These are phyloP conservation scores for Aplochiton taeniatus DNA, from an alignment of 2,797 vertebrate genomes.

Conservation along the genomic window DNA sequence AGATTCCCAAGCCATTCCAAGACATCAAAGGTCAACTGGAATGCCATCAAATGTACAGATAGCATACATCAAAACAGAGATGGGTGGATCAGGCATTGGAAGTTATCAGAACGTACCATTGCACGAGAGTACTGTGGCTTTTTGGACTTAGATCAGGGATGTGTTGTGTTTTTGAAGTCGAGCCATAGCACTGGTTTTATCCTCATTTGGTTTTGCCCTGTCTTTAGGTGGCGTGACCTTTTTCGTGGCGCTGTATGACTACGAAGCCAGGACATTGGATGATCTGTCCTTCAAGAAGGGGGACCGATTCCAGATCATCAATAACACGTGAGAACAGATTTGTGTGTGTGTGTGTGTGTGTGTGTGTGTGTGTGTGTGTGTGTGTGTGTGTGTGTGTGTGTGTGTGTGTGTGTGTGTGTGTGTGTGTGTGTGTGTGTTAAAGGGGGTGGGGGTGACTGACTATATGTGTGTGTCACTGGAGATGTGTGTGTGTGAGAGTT, in stretches of 20 bases:
- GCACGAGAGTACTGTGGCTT: too few species aligned
- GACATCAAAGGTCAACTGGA: too few species aligned
- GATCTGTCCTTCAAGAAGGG: slow-evolving; percentile 98
- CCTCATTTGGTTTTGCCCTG: neutral
- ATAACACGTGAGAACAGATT: slow-evolving; percentile 89
- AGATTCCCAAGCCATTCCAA: too few species aligned
- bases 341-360: slow-evolving; percentile 8
- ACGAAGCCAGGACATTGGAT: slow-evolving; percentile 95
- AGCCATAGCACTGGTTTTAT: neutral
- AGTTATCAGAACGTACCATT: too few species aligned
- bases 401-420: neutral
- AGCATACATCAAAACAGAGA: too few species aligned
- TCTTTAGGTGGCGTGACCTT: slow-evolving; percentile 89
- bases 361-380: neutral
- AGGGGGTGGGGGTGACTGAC: neutral
- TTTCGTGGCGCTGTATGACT: slow-evolving; percentile 97
- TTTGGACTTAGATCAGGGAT: too few species aligned
- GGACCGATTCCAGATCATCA: slow-evolving; percentile 98
- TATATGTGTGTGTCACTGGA: neutral
- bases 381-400: neutral
- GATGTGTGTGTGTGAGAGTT: slow-evolving; percentile 6
- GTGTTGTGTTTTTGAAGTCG: too few species aligned
- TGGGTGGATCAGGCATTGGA: too few species aligned
- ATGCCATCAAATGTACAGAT: too few species aligned
- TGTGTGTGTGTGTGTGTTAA: neutral